These are phyloP conservation scores for Acronicta psi DNA, from an alignment of 2,888 invertebrate species.

Conservation along the genomic window DNA sequence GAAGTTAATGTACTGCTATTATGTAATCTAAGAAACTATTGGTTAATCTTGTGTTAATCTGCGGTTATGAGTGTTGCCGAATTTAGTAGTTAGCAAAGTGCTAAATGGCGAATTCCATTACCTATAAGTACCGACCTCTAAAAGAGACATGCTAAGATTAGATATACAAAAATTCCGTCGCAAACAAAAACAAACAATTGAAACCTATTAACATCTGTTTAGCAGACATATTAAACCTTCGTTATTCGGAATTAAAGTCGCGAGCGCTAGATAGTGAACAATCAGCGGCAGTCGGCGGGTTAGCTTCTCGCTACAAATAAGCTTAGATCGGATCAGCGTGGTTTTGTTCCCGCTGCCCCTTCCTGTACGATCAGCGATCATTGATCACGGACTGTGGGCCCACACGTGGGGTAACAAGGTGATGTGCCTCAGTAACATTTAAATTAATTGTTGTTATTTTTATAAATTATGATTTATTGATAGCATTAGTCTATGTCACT, in stretches of 20 bases:
- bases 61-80: background rate
- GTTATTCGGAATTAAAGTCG: conserved; percentile 49
- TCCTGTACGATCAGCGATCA: conserved; percentile 72
- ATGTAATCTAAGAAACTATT: background rate
- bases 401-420: conserved; percentile 13
- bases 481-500: no score
- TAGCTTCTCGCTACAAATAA: conserved; percentile 58
- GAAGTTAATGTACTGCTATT: background rate
- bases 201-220: conserved; percentile 23
- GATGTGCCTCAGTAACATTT: conserved; percentile 44
- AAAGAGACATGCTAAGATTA: background rate
- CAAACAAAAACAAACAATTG: background rate
- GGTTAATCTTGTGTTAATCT: background rate
- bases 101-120: no score
- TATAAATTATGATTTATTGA: no score
- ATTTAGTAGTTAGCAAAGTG: no score
- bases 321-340: conserved; percentile 68
- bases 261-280: conserved; percentile 49
- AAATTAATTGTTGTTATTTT: background rate
- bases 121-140: no score
- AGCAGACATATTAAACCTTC: conserved; percentile 35
- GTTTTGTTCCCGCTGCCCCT: conserved; percentile 63
- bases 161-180: background rate
- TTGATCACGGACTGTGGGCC: conserved; percentile 51
- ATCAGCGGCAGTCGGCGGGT: conserved; percentile 46